A percentile compares a stretch with the other conserved stretches of the same genome.
Conservation (phyloP, 2,888 invertebrate species). For the Pollenia griseotomentosa region DNA sequence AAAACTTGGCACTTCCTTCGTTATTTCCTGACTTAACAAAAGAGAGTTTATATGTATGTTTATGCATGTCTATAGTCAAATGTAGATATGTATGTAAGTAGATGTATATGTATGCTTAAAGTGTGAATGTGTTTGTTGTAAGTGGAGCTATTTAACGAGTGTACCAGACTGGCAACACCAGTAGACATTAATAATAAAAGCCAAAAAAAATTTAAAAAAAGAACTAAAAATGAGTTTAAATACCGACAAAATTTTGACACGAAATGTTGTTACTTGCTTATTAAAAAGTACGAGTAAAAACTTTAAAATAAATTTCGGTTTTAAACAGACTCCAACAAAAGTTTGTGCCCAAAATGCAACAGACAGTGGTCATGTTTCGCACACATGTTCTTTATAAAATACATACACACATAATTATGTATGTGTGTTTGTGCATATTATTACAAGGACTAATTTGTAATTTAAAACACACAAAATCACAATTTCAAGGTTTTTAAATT, state of each 20-base stretch:
- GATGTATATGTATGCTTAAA: background rate
- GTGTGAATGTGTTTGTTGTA: background rate
- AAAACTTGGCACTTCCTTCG: slow-evolving; percentile 72
- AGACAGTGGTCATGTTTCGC: background rate
- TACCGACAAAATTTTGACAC: slow-evolving; percentile 60
- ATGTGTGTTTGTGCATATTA: background rate
- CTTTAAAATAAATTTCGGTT: background rate
- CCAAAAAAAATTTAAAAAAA: slow-evolving; percentile 23
- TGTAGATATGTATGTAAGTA: background rate
- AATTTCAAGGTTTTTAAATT: background rate
- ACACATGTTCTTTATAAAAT: slow-evolving; percentile 5
- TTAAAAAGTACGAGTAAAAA: slow-evolving; percentile 13
- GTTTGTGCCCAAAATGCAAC: slow-evolving; percentile 14
- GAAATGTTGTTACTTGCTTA: slow-evolving; percentile 32
- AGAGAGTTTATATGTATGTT: slow-evolving; percentile 20
- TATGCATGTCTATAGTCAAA: background rate
- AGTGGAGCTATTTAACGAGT: slow-evolving; percentile 64
- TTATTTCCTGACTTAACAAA: slow-evolving; percentile 70
- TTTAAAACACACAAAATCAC: background rate
- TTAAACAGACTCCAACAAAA: slow-evolving; percentile 14
- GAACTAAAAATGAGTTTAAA: slow-evolving; percentile 56
- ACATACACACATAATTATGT: no score
- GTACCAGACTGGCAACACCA: slow-evolving; percentile 70
- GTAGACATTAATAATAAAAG: slow-evolving; percentile 56
- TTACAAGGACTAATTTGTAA: slow-evolving; percentile 4